Base-by-base conservation (phyloP, 2,113 vertebrate genomes). In the Ptychochromis oligacanthus region DNA sequence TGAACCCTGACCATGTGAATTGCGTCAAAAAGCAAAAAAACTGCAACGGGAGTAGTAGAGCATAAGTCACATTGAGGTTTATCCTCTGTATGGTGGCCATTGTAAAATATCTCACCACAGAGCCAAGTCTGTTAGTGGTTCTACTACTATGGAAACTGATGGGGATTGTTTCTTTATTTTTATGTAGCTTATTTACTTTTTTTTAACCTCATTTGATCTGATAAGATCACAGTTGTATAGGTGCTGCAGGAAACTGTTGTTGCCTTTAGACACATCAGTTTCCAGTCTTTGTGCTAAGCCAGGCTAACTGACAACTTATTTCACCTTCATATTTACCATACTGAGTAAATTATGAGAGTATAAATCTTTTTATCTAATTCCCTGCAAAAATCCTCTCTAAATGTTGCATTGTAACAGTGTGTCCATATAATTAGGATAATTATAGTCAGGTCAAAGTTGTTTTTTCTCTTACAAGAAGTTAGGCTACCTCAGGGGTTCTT, bases 11-110 rank as follows among this genome's bases (percentile, higher is more conserved):
- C 52, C 54, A 24, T 7, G 12, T 40, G 28, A 62, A 31, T 13
- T 59, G 58, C 14, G 74, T 76, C 46, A 79, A 62, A 79, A 52
- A 15, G 34, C 38, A 59, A 65, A 77, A 31, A 13, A 46, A 46
- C 40, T 22, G 26, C 31, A 64, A 15, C 15, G 24, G 31, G 20
- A 43, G 75, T 9, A 18, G 15, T 9, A 78, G 15, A 57, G 6
- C 18, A 13, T 28, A 28, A 54, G 46, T 15, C 46, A 49, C 15
- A 17, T 15, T 46, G 43, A 57, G 7, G 60, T 9, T 65, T 56
- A 57, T 56, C 60, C 22, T 79, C 31, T 28, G 9, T 14, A 4
- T 2, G 2, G 26, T 36, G 46, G 46, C 6, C 46, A 52, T 7
- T 18, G 6, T 18, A 52, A 20, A 20, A 54, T 12, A 11, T 79